Evolutionary conservation across 2,113 vertebrate genomes (phyloP), one percentile per base, ranked within the genome.

Genomic region (Coptodon bakossiorum): DNA sequence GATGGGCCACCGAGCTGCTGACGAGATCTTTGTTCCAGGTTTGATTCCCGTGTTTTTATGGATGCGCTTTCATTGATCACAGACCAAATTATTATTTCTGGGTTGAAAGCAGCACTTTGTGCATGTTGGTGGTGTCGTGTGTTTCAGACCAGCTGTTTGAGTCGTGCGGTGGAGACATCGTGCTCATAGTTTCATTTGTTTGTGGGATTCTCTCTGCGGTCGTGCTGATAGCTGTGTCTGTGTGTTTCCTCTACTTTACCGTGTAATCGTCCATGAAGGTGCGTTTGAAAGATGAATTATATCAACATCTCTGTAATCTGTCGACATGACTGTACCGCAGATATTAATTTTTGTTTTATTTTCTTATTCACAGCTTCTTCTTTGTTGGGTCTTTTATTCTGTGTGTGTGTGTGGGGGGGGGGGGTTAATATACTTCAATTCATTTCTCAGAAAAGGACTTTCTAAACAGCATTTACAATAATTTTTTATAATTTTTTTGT

Each of bases 261-360:
- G 8, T 61, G 3, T 61, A 34, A 61, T 61, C 9, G 2, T 9
- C 5, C 31, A 6, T 4, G 0, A 61, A 31, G 57, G 57, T 61
- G 1, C 3, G 16, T 61, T 34, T 61, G 16, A 34, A 17, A 0
- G 27, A 2, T 59, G 56, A 27, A 9, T 59, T 17, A 31, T 29
- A 16, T 31, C 27, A 31, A 3, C 3, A 29, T 3, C 0, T 59
- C 13, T 59, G 56, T 59, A 17, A 59, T 3, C 56, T 59, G 7
- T 0, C 0, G 4, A 1, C 56, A 16, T 9, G 14, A 59, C 8
- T 59, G 3, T 2, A 17, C 24, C 4, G 0, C 12, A 0, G 27
- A 59, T 31, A 31, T 29, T 17, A 1, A 22, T 0, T 22, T 54
- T 54, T 54, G 56, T 29, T 27, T 16, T 31, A 59, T 16, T 9